These are phyloP conservation scores for Zaprionus inermis DNA, from an alignment of 1,140 invertebrate genomes.

Conservation along the genomic window DNA sequence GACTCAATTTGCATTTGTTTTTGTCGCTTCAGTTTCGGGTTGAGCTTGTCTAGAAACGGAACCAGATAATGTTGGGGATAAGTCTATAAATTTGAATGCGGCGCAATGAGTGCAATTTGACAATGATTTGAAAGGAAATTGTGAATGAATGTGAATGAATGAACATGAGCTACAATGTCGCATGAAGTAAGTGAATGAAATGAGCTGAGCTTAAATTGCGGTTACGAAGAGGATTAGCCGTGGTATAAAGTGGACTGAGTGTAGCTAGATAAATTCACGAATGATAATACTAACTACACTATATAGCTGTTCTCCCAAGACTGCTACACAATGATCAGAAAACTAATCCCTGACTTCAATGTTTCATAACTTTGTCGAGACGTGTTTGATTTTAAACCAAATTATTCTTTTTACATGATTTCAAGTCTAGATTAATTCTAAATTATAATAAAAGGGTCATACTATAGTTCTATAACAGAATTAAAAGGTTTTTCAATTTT, in stretches of 20 bases:
- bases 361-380: no score
- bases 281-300: no score
- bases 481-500: no score
- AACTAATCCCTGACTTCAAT: no score
- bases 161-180: neutral
- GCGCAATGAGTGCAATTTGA: slow-evolving; percentile 27
- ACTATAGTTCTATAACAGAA: no score
- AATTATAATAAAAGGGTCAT: no score
- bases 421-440: no score
- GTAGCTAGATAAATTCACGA: neutral
- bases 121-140: slow-evolving; percentile 23
- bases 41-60: slow-evolving; percentile 12
- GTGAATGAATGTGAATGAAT: slow-evolving; percentile 7
- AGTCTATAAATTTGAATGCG: slow-evolving; percentile 39
- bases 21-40: neutral
- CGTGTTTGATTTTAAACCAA: no score
- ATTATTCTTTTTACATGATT: no score
- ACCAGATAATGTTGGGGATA: slow-evolving; percentile 17
- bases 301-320: no score
- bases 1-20: slow-evolving; percentile 61
- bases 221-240: neutral
- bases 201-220: neutral
- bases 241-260: neutral
- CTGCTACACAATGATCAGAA: no score
- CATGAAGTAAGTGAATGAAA: neutral